Evolutionary conservation across 2,888 invertebrate genomes (phyloP).

Genomic region (Ctena decussata): DNA sequence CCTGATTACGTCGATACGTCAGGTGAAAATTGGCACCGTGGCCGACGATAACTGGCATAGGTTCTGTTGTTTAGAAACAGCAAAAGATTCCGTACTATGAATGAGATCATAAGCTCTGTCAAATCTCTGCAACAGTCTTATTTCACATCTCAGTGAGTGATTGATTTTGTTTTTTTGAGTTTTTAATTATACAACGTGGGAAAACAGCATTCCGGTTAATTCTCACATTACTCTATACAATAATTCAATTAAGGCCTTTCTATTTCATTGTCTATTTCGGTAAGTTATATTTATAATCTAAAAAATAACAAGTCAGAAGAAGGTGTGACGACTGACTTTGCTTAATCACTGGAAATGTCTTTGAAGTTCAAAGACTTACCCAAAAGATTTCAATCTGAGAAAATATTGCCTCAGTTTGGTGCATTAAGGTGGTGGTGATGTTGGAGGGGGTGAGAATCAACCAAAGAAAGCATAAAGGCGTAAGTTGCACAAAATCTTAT

Average conservation of each 20-base stretch:
- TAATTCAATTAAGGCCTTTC: background rate
- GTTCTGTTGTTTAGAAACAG: background rate
- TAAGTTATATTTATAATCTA: no score
- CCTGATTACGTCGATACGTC: conserved; percentile 14
- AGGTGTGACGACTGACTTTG: no score
- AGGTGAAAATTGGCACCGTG: background rate
- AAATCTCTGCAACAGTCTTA: background rate
- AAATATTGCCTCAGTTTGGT: no score
- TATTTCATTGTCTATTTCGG: background rate
- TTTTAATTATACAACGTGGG: conserved; percentile 15
- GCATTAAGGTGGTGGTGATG: no score
- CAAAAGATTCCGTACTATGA: background rate
- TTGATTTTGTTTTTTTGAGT: background rate
- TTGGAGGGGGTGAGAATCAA: no score
- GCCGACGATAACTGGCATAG: background rate
- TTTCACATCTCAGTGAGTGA: background rate
- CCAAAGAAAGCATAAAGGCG: no score
- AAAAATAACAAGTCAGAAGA: no score
- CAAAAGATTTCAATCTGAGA: no score
- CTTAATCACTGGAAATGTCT: no score
- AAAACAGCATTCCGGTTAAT: background rate
- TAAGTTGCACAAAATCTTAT: no score
- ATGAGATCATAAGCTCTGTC: conserved; percentile 3
- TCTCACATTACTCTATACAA: background rate
- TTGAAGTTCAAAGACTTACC: no score